A percentile compares a stretch with the other conserved stretches of the same genome.
These are phyloP conservation scores for Lates calcarifer DNA, from an alignment of 2,113 vertebrate species.

Conservation along the genomic window DNA sequence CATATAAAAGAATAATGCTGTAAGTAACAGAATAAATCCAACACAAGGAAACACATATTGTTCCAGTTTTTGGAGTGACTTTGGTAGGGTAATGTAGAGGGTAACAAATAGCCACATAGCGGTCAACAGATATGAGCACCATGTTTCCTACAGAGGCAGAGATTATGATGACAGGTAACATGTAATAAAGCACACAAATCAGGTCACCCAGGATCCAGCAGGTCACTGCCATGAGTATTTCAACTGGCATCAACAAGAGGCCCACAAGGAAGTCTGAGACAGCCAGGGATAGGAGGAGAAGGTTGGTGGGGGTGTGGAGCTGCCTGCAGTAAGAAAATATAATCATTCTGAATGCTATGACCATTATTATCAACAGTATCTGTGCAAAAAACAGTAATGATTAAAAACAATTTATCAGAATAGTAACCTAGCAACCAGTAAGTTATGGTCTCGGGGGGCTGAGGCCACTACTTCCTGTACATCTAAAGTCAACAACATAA, in stretches of 20 bases:
- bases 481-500: not conserved
- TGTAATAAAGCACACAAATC: slow-evolving; percentile 38
- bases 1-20: slow-evolving; percentile 20
- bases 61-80: slow-evolving; percentile 26
- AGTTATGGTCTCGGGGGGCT: too few relatives aligned
- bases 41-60: slow-evolving; percentile 29
- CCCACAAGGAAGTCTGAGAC: slow-evolving; percentile 66
- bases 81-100: slow-evolving; percentile 49
- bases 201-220: slow-evolving; percentile 63
- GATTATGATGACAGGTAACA: slow-evolving; percentile 25
- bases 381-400: too few relatives aligned
- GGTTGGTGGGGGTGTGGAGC: slow-evolving; percentile 80
- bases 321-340: slow-evolving; percentile 62
- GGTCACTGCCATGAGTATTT: slow-evolving; percentile 24
- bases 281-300: slow-evolving; percentile 76
- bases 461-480: too few relatives aligned
- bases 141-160: slow-evolving; percentile 55
- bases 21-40: slow-evolving; percentile 39
- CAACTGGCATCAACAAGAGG: slow-evolving; percentile 44
- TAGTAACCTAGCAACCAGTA: too few relatives aligned
- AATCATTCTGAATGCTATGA: not conserved
- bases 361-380: too few relatives aligned
- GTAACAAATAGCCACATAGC: slow-evolving; percentile 65
- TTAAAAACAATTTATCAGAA: not conserved
- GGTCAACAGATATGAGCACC: slow-evolving; percentile 66